These are phyloP conservation scores for Drosophila paranaensis DNA, from an alignment of 2,888 invertebrate species.

Conservation along the genomic window DNA sequence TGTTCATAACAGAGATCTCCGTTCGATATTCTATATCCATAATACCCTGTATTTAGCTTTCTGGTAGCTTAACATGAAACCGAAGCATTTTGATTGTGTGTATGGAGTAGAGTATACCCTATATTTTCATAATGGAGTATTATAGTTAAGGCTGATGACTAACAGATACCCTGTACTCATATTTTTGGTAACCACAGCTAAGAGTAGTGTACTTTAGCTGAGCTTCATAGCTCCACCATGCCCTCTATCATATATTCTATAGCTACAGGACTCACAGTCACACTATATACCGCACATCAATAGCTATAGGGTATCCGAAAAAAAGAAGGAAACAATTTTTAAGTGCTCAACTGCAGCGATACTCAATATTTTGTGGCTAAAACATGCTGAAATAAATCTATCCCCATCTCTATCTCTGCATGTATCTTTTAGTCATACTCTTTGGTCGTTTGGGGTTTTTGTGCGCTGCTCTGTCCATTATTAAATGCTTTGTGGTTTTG, in stretches of 20 bases:
- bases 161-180: background rate
- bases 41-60: background rate
- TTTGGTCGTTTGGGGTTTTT: slow-evolving; percentile 10
- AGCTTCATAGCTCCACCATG: background rate
- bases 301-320: background rate
- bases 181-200: background rate
- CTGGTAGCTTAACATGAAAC: background rate
- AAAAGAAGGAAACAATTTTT: background rate
- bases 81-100: background rate
- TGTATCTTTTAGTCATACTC: background rate
- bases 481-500: slow-evolving; percentile 78
- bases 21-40: no score
- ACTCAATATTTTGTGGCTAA: slow-evolving; percentile 13
- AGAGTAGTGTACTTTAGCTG: rapidly evolving
- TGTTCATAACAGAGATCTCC: background rate
- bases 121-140: background rate
- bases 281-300: background rate
- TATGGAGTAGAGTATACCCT: background rate
- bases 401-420: background rate
- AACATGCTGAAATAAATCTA: slow-evolving; percentile 7
- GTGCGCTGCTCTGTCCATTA: slow-evolving; percentile 45
- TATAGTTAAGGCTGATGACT: background rate
- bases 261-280: no score
- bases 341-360: background rate
- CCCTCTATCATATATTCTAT: background rate